These are phyloP conservation scores for Raja brachyura DNA, from an alignment of 2,113 vertebrate genomes.

Conservation along the genomic window DNA sequence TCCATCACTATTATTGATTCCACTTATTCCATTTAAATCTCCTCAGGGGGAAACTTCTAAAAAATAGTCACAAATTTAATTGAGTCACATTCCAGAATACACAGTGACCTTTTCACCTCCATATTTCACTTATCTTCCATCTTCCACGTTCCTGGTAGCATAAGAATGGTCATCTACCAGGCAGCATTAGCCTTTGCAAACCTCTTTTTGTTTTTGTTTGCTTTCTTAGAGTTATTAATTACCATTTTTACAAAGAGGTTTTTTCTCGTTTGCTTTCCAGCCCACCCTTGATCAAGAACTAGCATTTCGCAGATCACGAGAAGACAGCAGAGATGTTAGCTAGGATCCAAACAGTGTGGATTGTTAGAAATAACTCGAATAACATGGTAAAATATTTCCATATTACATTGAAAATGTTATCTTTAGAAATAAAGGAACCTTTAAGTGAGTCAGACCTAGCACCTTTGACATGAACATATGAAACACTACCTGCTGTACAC, in stretches of 20 bases:
- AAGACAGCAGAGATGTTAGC: neutral
- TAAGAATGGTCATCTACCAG: neutral
- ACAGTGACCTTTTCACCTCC: constrained; percentile 4
- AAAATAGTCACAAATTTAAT: neutral
- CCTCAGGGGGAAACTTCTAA: neutral
- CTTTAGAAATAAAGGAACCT: neutral
- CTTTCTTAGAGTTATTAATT: neutral
- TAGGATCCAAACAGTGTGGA: neutral
- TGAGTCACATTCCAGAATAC: neutral
- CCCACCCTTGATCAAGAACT: neutral
- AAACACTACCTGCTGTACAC: neutral
- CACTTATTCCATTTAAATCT: neutral
- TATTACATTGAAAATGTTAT: neutral
- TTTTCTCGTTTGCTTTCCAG: neutral
- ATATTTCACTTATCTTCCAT: neutral
- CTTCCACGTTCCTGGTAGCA: neutral
- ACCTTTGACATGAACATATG: neutral
- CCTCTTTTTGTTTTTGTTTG: neutral
- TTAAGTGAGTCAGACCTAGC: neutral
- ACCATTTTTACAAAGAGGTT: neutral
- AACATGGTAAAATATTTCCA: neutral
- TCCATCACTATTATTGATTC: neutral
- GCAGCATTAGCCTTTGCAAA: neutral
- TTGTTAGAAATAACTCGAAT: neutral
- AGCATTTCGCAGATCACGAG: neutral